Evolutionary conservation across 2,888 invertebrate species (phyloP).

Genomic region (Zonitis immaculata): DNA sequence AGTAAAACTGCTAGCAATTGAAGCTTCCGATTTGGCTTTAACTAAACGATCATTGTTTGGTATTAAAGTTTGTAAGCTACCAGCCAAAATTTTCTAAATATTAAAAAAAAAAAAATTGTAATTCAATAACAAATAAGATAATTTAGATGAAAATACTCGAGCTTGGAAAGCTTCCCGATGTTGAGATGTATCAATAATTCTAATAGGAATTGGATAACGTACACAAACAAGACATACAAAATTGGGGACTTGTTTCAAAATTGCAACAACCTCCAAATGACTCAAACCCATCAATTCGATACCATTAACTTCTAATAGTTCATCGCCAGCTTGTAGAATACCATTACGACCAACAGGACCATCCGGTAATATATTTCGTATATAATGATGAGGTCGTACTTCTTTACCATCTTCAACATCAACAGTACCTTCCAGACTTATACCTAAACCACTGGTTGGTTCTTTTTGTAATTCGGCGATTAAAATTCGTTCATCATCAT

Average conservation of each 20-base stretch:
- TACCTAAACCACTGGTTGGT: slow-evolving; percentile 78
- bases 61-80: slow-evolving; percentile 69
- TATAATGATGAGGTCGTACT: slow-evolving; percentile 89
- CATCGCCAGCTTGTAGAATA: slow-evolving; percentile 77
- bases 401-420: slow-evolving; percentile 86
- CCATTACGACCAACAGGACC: slow-evolving; percentile 82
- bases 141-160: no score
- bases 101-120: slow-evolving; percentile 4
- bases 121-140: no score
- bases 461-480: slow-evolving; percentile 82
- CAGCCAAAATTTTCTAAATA: slow-evolving; percentile 60
- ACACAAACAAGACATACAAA: slow-evolving; percentile 81
- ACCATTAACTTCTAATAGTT: slow-evolving; percentile 82
- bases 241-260: slow-evolving; percentile 76
- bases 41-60: slow-evolving; percentile 70
- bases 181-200: slow-evolving; percentile 62
- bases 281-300: slow-evolving; percentile 79
- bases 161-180: slow-evolving; percentile 64
- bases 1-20: slow-evolving; percentile 60
- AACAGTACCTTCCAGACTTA: slow-evolving; percentile 89
- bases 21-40: slow-evolving; percentile 88
- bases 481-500: slow-evolving; percentile 69
- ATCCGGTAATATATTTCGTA: slow-evolving; percentile 79
- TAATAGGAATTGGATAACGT: slow-evolving; percentile 52
- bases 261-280: slow-evolving; percentile 85